phyloP scores from a whole-genome alignment of 2,113 vertebrate species.

The Dermatemys mawii region DNA sequence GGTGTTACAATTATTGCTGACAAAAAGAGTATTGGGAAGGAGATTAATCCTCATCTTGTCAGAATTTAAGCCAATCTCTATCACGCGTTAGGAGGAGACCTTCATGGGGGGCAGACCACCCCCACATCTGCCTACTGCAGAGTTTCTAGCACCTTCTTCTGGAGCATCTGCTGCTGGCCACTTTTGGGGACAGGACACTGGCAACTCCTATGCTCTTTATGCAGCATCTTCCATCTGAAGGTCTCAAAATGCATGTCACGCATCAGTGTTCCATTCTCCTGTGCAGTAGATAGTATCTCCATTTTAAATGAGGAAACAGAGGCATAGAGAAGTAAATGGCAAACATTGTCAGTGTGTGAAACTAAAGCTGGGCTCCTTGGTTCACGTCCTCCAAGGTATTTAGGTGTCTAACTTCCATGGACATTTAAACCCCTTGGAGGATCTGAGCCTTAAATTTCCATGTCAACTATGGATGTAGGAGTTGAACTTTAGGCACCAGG shows the following conservation, averaged over 20 bases:
- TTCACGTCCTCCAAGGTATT: not conserved
- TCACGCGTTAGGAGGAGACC: not conserved
- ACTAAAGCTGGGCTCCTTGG: not conserved
- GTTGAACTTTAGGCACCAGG: not conserved
- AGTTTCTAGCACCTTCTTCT: not conserved
- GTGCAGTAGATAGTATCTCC: not conserved
- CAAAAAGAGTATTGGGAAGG: not conserved
- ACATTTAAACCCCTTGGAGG: too few relatives aligned
- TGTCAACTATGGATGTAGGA: not conserved
- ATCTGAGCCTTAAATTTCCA: not conserved
- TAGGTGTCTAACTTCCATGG: too few relatives aligned
- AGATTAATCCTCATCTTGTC: not conserved
- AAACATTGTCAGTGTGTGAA: not conserved
- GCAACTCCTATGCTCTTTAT: not conserved
- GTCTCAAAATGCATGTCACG: not conserved
- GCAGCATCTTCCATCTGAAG: not conserved
- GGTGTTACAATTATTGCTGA: not conserved
- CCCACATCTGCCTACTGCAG: not conserved
- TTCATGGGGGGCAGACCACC: rapidly evolving
- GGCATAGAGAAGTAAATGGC: not conserved
- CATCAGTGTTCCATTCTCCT: not conserved
- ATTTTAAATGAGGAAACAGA: not conserved
- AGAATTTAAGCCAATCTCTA: not conserved
- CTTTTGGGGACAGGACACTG: not conserved
- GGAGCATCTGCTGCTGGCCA: not conserved